Percentiles rank a stretch among this genome's conserved stretches.
Conservation (phyloP, 1,140 invertebrate genomes). For the Drosophila obscura region DNA sequence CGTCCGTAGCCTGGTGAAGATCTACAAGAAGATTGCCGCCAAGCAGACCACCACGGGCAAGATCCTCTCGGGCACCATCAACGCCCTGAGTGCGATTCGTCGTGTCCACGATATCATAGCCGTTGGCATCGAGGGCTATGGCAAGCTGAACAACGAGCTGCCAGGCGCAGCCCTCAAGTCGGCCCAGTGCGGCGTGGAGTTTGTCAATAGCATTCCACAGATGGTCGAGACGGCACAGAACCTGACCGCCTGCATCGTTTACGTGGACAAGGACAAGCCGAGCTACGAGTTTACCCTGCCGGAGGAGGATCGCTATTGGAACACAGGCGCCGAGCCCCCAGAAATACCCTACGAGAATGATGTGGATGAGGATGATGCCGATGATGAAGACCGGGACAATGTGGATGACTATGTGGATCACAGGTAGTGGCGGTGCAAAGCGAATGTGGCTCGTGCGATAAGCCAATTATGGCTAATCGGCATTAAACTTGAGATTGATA, state of each 20-base stretch:
- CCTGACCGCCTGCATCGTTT: conserved; percentile 65
- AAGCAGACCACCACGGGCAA: conserved; percentile 68
- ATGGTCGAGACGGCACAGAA: conserved; percentile 68
- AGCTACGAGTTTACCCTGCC: conserved; percentile 70
- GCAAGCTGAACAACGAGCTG: conserved; percentile 55
- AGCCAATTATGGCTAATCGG: conserved; percentile 14
- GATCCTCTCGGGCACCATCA: conserved; percentile 66
- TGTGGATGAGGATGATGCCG: conserved; percentile 37
- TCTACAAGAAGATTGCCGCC: conserved; percentile 72
- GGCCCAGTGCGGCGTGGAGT: conserved; percentile 47
- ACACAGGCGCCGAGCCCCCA: conserved; percentile 50
- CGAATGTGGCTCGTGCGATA: conserved; percentile 11
- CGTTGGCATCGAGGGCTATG: conserved; percentile 62
- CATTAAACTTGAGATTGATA: conserved; percentile 4
- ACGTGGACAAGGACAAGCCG: conserved; percentile 39
- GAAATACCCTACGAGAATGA: conserved; percentile 60
- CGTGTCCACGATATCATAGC: conserved; percentile 69
- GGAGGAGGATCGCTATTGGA: conserved; percentile 71
- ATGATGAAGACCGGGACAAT: conserved; percentile 17
- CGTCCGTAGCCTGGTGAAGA: conserved; percentile 52
- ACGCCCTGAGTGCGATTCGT: conserved; percentile 53
- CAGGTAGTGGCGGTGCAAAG: conserved; percentile 27
- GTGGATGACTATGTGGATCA: conserved; percentile 63
- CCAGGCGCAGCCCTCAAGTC: conserved; percentile 47
- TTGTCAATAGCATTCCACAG: conserved; percentile 60